These are phyloP conservation scores for Chrysolina oricalcia DNA, from an alignment of 2,888 invertebrate genomes.

Conservation along the genomic window DNA sequence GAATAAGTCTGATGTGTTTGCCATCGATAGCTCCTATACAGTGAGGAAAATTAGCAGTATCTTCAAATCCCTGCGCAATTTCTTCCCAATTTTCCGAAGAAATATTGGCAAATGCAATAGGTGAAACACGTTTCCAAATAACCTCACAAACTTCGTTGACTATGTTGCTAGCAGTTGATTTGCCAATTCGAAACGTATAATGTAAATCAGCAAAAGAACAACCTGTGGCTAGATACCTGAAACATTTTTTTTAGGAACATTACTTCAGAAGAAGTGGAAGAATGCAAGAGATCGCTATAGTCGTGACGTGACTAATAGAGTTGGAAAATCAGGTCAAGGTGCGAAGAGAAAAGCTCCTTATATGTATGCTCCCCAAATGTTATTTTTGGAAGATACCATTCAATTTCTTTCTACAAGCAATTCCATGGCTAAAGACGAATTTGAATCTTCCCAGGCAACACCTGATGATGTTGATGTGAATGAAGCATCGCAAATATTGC, in stretches of 20 bases:
- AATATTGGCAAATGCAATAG: constrained; percentile 35
- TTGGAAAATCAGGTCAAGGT: constrained; percentile 36
- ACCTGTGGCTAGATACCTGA: constrained; percentile 42
- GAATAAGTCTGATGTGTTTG: constrained; percentile 32
- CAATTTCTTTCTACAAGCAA: background rate
- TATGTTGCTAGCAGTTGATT: constrained; percentile 37
- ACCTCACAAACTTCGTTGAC: constrained; percentile 46
- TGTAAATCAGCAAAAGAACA: constrained; percentile 36
- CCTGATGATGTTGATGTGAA: constrained; percentile 1
- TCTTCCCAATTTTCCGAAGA: constrained; percentile 24
- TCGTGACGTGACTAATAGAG: constrained; percentile 26
- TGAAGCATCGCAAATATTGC: constrained; percentile 15
- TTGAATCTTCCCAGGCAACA: constrained; percentile 6
- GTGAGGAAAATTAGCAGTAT: constrained; percentile 33
- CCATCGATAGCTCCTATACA: constrained; percentile 30
- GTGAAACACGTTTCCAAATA: constrained; percentile 43
- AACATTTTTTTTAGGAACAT: background rate
- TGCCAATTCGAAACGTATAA: constrained; percentile 41
- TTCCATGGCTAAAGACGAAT: constrained; percentile 28
- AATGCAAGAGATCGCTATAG: constrained; percentile 34
- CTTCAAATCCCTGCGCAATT: constrained; percentile 33
- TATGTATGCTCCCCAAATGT: constrained; percentile 31
- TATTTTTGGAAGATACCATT: too few relatives aligned
- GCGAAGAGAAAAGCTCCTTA: constrained; percentile 32
- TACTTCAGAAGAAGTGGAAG: constrained; percentile 14